A percentile compares a stretch with the other conserved stretches of the same genome.
phyloP scores from a whole-genome alignment of 2,113 vertebrate genomes.

The Rattus norvegicus region DNA sequence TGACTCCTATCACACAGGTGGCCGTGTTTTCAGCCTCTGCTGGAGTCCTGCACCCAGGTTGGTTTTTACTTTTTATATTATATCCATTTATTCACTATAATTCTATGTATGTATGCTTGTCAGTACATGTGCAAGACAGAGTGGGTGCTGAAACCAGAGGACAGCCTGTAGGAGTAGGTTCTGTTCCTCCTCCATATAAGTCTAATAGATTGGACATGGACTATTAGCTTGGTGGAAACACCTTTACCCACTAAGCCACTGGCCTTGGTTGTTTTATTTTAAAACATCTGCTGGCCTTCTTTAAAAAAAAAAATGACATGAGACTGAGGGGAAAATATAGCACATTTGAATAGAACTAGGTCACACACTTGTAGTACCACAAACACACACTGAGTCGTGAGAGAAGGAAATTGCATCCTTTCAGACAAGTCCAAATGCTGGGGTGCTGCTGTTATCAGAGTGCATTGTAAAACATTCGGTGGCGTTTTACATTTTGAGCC shows the following conservation, averaged over 20 bases:
- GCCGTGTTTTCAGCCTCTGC: background rate
- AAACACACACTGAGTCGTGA: slow-evolving; percentile 36
- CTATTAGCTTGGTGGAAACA: background rate
- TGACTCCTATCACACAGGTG: background rate
- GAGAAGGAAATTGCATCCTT: slow-evolving; percentile 23
- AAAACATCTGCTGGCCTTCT: slow-evolving; percentile 43
- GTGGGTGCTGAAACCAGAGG: background rate
- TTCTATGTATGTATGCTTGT: too few relatives aligned
- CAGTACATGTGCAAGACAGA: background rate
- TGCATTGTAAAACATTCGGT: background rate
- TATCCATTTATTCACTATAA: background rate
- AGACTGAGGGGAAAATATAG: slow-evolving; percentile 7
- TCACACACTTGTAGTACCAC: slow-evolving; percentile 43
- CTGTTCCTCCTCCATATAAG: too few relatives aligned
- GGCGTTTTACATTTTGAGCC: background rate
- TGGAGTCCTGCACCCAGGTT: background rate
- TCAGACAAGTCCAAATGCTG: slow-evolving; percentile 27
- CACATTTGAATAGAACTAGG: slow-evolving; percentile 47
- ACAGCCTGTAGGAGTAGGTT: background rate
- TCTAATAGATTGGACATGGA: too few relatives aligned
- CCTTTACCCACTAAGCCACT: background rate
- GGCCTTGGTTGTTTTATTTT: background rate
- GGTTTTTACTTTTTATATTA: background rate
- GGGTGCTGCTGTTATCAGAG: slow-evolving; percentile 29
- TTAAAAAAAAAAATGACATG: slow-evolving; percentile 22